Base-by-base conservation (phyloP, 2,888 invertebrate species). In the Lumbricus terrestris region DNA sequence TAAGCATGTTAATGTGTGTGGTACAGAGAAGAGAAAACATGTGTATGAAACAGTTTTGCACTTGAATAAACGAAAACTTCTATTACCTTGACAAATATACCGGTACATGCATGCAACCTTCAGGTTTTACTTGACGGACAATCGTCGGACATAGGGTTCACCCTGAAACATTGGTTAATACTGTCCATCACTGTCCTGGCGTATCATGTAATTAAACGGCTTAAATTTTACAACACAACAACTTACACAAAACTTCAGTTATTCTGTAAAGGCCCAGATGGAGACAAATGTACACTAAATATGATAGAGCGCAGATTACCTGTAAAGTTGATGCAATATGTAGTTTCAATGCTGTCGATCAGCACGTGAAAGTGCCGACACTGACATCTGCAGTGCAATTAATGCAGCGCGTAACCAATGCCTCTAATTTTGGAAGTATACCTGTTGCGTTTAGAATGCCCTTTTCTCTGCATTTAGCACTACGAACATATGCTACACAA, bases 11-110 rank as follows among this genome's bases (percentile, higher is more conserved):
- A 69, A 13, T 6, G 69, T 29, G n/a, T 69, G 69, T 69, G 8
- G 29, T 69, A 3, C n/a, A 11, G 69, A 69, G 69, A 8, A n/a
- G n/a, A 69, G 69, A 69, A 69, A 69, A 69, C 69, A 13, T n/a
- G 6, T 69, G 13, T 11, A n/a, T 69, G n/a, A 15, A 69, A 69
- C 69, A 69, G 69, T 69, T 69, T 69, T 69, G 69, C 69, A 69
- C 69, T 69, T n/a, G 69, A 69, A 69, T 69, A 69, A 69, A 69
- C 69, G 11, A 69, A 69, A 69, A 69, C 69, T 69, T 69, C 69
- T 69, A 69, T 69, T 69, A 69, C 69, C 69, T 69, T 69, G 69
- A 69, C 69, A 69, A n/a, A n/a, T n/a, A 69, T n/a, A n/a, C n/a
- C n/a, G n/a, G n/a, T 69, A n/a, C n/a, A 69, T 29, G n/a, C n/a